Conservation (phyloP, 2,888 invertebrate species). For the Acanthosepion lycidas region DNA sequence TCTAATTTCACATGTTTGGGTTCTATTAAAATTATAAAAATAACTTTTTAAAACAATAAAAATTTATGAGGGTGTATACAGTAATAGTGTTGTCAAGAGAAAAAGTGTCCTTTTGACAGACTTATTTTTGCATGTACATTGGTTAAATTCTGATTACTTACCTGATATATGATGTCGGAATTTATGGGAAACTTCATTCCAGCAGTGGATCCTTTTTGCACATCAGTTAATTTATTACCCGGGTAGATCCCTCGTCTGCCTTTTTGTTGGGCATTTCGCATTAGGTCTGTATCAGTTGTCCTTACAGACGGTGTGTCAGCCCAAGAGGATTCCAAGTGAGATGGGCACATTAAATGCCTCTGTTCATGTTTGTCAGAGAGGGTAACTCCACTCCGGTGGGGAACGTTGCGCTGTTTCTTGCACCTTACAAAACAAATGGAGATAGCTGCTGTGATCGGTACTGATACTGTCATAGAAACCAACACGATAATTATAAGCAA, state of each 20-base stretch:
- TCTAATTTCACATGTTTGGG: too few relatives aligned
- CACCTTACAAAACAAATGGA: conserved; percentile 1
- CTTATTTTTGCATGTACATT: too few relatives aligned
- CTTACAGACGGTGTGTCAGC: neutral
- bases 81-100: too few relatives aligned
- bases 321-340: neutral
- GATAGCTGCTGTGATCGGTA: neutral
- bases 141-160: neutral
- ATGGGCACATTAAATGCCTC: neutral
- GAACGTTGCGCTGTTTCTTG: neutral
- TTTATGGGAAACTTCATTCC: neutral
- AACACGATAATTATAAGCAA: neutral
- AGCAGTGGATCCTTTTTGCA: neutral
- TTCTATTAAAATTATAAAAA: too few relatives aligned
- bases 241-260: neutral
- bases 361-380: conserved; percentile 14
- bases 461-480: conserved; percentile 1
- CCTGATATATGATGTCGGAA: neutral
- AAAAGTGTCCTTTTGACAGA: too few relatives aligned
- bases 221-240: neutral
- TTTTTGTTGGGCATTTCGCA: neutral
- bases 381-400: neutral
- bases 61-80: too few relatives aligned
- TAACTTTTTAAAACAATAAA: too few relatives aligned
- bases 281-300: neutral